phyloP scores from a whole-genome alignment of 2,113 vertebrate genomes.

The Verasper variegatus region DNA sequence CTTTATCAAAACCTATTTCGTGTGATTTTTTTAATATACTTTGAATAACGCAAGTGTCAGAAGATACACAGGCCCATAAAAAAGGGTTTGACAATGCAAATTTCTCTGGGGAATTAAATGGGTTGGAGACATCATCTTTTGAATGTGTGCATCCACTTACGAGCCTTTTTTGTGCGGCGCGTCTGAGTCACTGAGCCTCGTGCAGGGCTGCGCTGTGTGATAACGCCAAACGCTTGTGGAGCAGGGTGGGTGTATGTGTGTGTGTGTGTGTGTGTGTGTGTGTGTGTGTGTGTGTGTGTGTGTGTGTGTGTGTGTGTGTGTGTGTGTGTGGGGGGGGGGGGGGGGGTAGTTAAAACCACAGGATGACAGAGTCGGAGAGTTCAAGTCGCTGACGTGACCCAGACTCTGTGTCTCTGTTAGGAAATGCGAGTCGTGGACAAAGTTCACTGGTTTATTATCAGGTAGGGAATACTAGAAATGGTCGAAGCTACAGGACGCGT shows the following conservation, averaged over 20 bases:
- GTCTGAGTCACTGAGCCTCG: too few species aligned
- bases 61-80: slow-evolving; percentile 15
- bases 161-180: neutral
- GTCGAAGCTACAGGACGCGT: neutral
- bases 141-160: neutral
- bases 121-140: slow-evolving; percentile 3
- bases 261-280: too few species aligned
- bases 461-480: neutral
- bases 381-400: slow-evolving; percentile 23
- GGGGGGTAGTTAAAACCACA: slow-evolving; percentile 18
- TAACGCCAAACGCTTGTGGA: neutral
- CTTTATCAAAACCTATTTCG: slow-evolving; percentile 9
- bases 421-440: slow-evolving; percentile 15
- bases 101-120: slow-evolving; percentile 42
- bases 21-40: neutral
- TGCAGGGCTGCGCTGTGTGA: slow-evolving; percentile 5
- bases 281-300: too few species aligned
- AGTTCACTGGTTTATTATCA: neutral
- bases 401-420: slow-evolving; percentile 34
- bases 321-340: neutral
- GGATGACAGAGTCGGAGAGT: slow-evolving; percentile 34
- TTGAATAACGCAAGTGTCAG: slow-evolving; percentile 10
- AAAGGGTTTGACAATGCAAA: slow-evolving; percentile 21
- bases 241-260: too few species aligned
- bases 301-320: too few species aligned